Evolutionary conservation across 2,113 vertebrate species (phyloP).

Genomic region (Otocyon megalotis): DNA sequence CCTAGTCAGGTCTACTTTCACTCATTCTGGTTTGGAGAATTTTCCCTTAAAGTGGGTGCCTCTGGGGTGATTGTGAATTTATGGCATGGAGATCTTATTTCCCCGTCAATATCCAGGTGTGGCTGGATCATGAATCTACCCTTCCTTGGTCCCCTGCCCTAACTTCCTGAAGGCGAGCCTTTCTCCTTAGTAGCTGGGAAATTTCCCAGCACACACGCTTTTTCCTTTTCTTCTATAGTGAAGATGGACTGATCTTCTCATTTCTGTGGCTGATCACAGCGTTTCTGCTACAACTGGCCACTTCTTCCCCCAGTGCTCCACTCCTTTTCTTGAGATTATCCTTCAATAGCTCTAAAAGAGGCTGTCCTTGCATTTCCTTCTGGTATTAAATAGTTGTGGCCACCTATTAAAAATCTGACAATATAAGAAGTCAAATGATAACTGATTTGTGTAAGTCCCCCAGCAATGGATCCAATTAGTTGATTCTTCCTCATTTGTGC

Average conservation of each 20-base stretch:
- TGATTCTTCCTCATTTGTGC: background rate
- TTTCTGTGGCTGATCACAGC: background rate
- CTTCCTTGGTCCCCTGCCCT: background rate
- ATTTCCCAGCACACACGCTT: background rate
- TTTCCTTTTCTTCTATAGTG: background rate
- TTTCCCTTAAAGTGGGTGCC: background rate
- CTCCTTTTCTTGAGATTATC: background rate
- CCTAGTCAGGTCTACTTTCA: background rate
- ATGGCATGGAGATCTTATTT: background rate
- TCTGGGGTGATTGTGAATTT: background rate
- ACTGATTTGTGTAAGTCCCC: background rate
- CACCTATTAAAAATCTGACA: background rate
- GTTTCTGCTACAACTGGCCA: background rate
- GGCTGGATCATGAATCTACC: background rate
- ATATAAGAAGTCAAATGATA: background rate
- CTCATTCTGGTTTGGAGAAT: background rate
- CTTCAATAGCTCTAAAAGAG: background rate
- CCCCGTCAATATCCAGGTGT: background rate
- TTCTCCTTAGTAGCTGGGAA: background rate
- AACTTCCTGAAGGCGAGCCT: background rate
- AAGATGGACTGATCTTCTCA: background rate
- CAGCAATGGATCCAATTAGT: background rate
- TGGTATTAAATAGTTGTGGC: background rate
- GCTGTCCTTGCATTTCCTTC: background rate
- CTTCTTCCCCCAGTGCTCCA: background rate